phyloP scores from a whole-genome alignment of 2,113 vertebrate species.

The Coreoperca whiteheadi region DNA sequence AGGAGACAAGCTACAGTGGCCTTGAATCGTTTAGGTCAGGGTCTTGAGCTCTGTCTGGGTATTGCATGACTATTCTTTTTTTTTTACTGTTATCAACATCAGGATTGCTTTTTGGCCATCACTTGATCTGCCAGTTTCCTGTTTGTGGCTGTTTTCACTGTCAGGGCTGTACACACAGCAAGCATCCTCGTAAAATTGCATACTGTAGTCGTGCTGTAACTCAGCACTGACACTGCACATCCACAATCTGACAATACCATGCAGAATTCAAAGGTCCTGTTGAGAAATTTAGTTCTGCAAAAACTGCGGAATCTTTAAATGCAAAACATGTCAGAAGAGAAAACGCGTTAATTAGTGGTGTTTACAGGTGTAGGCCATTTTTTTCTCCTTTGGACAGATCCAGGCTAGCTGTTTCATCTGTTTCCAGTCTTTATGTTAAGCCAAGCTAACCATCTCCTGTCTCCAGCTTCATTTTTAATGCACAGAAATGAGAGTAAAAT shows the following conservation, averaged over 20 bases:
- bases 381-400: neutral
- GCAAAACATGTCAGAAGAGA: neutral
- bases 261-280: neutral
- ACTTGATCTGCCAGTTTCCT: neutral
- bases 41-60: neutral
- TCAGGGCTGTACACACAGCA: neutral
- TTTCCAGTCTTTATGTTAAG: neutral
- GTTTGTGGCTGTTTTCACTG: neutral
- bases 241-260: neutral
- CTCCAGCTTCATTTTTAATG: neutral
- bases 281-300: neutral
- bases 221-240: too few species aligned
- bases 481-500: too few species aligned
- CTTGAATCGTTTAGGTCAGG: neutral
- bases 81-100: neutral
- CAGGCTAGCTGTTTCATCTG: neutral
- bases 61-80: neutral
- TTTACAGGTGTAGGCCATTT: neutral
- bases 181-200: neutral
- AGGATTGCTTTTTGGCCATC: neutral
- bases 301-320: neutral
- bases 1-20: neutral
- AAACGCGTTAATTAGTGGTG: too few species aligned
- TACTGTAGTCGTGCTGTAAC: neutral
- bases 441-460: neutral